Evolutionary conservation across 2,797 vertebrate genomes (phyloP), one percentile per base, ranked within the genome.

Genomic region (Coregonus sp.): DNA sequence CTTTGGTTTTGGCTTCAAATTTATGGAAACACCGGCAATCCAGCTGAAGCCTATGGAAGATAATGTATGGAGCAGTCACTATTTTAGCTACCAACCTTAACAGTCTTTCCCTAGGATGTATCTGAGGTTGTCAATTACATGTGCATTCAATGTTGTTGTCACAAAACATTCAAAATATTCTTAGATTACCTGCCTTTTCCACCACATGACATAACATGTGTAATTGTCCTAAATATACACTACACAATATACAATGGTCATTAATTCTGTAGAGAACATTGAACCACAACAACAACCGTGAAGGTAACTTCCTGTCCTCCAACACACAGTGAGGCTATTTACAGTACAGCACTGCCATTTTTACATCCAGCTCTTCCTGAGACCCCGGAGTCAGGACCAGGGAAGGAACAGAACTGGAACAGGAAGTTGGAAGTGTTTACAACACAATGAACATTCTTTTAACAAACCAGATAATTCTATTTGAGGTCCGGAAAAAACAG

Each of bases 311-410:
- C 11, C 47, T 52, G 18, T 56, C 63, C 40, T 5, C 67, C 16
- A 4, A 16, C 76, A 69, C 61, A 78, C 11, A 80, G 40, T 47
- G 40, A 9, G 76, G 75, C 4, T 50, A 47, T 86, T 80, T 77
- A 20, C 70, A 78, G 69, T 76, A 20, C 70, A 78, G 67, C 33
- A 75, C 73, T 80, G 77, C 31, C 63, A 70, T 92, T 82, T 90
- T 87, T 90, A 88, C 77, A 63, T 80, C 71, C 76, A 80, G 20
- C 74, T 83, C 83, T 91, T 91, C 89, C 90, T 91, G 78, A 75
- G 73, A 70, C 7, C 68, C 72, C 80, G n/a, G n/a, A n/a, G 80
- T 67, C 65, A 69, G 52, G 6, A 71, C 63, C 65, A 78, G 29
- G 68, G 80, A 78, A 7, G 33, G 66, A 50, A 77, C 31, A 59